A percentile compares a stretch with the other conserved stretches of the same genome.
Evolutionary conservation across 2,797 vertebrate species (phyloP).

Genomic region (Florisuga fusca): DNA sequence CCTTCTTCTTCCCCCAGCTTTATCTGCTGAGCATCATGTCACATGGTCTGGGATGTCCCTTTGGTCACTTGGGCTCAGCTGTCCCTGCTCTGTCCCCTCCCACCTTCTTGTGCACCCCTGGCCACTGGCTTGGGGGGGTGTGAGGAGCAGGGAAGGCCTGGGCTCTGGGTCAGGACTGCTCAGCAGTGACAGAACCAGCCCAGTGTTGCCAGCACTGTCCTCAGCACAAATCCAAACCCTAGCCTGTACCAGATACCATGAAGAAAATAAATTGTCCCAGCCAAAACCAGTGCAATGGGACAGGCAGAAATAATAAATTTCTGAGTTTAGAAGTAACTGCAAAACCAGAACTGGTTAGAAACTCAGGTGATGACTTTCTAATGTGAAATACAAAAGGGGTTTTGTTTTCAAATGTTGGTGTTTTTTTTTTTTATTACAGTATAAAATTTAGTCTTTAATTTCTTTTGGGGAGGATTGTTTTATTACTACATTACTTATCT

Average conservation of each 20-base stretch:
- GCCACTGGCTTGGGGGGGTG: background rate
- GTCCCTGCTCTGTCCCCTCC: background rate
- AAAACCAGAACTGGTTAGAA: background rate
- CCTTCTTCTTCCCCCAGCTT: background rate
- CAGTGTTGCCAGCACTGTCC: background rate
- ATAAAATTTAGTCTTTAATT: background rate
- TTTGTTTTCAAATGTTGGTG: background rate
- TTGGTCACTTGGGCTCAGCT: background rate
- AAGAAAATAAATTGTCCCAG: background rate
- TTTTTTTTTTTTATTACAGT: background rate
- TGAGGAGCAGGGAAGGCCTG: background rate
- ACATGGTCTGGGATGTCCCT: background rate
- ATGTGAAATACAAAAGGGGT: background rate
- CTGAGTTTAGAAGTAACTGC: background rate
- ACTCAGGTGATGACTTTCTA: background rate
- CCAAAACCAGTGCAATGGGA: background rate
- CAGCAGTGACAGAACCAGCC: background rate
- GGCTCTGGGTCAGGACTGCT: background rate
- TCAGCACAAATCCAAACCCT: background rate
- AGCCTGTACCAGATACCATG: background rate
- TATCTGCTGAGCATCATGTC: fast-evolving
- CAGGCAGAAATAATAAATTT: background rate
- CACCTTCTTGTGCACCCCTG: background rate
- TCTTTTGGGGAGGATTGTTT: background rate
- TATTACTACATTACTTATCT: background rate